Evolutionary conservation across 2,888 invertebrate genomes (phyloP).

Genomic region (Nycteola revayana): DNA sequence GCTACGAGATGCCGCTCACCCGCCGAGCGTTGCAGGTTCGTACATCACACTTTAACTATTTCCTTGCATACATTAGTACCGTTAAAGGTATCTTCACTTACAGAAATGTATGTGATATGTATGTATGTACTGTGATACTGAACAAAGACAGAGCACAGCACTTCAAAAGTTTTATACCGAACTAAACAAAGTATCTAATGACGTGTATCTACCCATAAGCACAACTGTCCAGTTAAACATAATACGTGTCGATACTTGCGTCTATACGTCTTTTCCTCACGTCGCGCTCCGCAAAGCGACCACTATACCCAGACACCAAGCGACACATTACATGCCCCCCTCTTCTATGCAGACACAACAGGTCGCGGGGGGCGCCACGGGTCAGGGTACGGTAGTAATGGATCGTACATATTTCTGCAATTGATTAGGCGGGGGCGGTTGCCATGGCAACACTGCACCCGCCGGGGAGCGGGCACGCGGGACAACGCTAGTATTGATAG

Average conservation of each 20-base stretch:
- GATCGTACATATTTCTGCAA: slow-evolving; percentile 81
- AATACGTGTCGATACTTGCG: slow-evolving; percentile 33
- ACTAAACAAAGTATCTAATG: too few relatives aligned
- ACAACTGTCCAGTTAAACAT: slow-evolving; percentile 14
- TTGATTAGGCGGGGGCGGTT: slow-evolving; percentile 81
- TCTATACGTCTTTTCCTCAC: slow-evolving; percentile 70
- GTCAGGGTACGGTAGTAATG: slow-evolving; percentile 49
- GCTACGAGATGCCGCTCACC: slow-evolving; percentile 12
- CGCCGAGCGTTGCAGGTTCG: neutral
- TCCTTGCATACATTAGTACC: too few relatives aligned
- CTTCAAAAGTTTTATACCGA: too few relatives aligned
- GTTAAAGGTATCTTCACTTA: too few relatives aligned
- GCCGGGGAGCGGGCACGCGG: slow-evolving; percentile 18
- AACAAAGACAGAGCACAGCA: too few relatives aligned
- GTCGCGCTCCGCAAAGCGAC: slow-evolving; percentile 60
- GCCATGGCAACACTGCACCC: slow-evolving; percentile 63
- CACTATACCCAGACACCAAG: slow-evolving; percentile 36
- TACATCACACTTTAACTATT: too few relatives aligned
- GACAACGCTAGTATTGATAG: slow-evolving; percentile 34
- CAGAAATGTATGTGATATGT: too few relatives aligned
- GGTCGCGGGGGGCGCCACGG: slow-evolving; percentile 31
- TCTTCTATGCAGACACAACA: slow-evolving; percentile 15
- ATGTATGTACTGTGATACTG: too few relatives aligned
- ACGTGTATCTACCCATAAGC: neutral
- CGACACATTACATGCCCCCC: slow-evolving; percentile 33